phyloP scores from a whole-genome alignment of 2,888 invertebrate species.

The Cylindroiulus punctatus region DNA sequence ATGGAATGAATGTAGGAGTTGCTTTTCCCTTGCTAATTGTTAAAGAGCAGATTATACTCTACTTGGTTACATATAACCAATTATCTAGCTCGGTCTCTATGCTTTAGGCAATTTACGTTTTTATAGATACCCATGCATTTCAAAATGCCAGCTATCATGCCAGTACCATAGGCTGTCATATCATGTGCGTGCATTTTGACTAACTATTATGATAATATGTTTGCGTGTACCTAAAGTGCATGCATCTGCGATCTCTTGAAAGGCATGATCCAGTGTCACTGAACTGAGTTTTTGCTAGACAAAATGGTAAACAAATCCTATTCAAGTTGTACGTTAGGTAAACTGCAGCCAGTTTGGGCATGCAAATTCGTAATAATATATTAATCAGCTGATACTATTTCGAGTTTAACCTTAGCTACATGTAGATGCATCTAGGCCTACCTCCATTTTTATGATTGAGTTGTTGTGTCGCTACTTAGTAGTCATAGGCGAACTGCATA shows the following conservation, averaged over 20 bases:
- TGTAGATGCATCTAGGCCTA: neutral
- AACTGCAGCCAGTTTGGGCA: neutral
- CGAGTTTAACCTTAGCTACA: neutral
- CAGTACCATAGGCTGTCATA: neutral
- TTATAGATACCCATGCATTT: too few species aligned
- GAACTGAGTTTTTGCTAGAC: neutral
- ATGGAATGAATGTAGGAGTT: too few species aligned
- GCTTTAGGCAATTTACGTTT: neutral
- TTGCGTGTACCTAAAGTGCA: neutral
- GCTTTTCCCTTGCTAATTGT: too few species aligned
- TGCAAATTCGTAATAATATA: conserved; percentile 1
- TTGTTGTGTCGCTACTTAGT: conserved; percentile 14
- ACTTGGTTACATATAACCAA: neutral
- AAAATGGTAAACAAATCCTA: conserved; percentile 3
- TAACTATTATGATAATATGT: conserved; percentile 24
- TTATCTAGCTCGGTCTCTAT: neutral
- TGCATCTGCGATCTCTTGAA: neutral
- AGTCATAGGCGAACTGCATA: neutral
- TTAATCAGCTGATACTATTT: neutral
- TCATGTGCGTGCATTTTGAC: conserved; percentile 23
- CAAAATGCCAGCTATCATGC: neutral
- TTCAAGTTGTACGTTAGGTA: neutral
- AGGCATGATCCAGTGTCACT: conserved; percentile 12
- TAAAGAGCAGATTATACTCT: too few species aligned
- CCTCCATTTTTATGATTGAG: conserved; percentile 30